Percentiles rank a stretch among this genome's conserved stretches.
These are phyloP conservation scores for Hemibagrus wyckioides DNA, from an alignment of 2,113 vertebrate species.

Conservation along the genomic window DNA sequence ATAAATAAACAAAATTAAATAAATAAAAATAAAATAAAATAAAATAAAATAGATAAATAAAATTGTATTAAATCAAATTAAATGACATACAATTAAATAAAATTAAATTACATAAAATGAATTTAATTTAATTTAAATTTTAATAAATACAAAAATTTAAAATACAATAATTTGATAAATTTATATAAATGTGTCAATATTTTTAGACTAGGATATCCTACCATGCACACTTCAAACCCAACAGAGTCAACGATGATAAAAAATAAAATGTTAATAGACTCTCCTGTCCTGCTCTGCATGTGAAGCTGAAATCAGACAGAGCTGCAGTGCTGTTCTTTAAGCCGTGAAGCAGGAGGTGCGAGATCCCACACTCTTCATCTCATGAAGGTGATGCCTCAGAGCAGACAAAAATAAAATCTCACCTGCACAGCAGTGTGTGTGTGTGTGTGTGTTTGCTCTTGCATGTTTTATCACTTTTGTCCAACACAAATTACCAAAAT, in stretches of 20 bases:
- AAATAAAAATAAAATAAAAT: no score
- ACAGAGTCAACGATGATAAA: neutral
- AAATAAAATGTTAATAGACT: neutral
- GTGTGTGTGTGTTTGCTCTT: neutral
- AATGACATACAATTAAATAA: no score
- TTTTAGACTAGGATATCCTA: neutral
- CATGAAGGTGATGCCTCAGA: neutral
- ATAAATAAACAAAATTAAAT: no score
- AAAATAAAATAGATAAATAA: no score
- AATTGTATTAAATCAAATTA: no score
- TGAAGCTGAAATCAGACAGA: neutral
- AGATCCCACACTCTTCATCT: neutral
- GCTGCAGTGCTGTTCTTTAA: neutral
- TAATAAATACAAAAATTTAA: no score
- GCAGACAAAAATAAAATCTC: conserved; percentile 1
- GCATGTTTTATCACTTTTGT: neutral
- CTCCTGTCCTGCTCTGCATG: neutral
- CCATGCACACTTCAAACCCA: neutral
- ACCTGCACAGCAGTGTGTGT: neutral
- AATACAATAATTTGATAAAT: no score
- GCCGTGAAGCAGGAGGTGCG: neutral
- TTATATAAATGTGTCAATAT: neutral
- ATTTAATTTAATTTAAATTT: no score
- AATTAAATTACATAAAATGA: no score
- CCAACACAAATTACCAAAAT: neutral